Conservation (phyloP, 2,888 invertebrate genomes). For the Nymphalis c-album region DNA sequence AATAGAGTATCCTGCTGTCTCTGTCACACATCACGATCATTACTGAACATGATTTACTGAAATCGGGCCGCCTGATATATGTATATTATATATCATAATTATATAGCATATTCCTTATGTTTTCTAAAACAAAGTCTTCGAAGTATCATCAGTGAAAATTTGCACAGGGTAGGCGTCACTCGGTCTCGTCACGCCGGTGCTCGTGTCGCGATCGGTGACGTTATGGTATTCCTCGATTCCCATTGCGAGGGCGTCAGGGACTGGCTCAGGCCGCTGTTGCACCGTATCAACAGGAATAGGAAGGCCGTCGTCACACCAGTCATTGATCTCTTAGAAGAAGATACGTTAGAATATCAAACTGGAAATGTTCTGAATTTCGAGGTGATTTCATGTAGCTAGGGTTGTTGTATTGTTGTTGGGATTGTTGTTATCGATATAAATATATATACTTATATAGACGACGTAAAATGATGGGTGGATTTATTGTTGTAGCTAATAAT, state of each 20-base stretch:
- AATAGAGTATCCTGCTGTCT: no score
- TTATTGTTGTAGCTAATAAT: no score
- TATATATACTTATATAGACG: no score
- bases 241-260: constrained; percentile 90
- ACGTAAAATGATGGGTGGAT: no score
- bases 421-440: neutral
- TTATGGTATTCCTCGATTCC: constrained; percentile 92
- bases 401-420: neutral
- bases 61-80: no score
- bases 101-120: neutral
- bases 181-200: constrained; percentile 91
- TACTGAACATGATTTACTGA: no score
- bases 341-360: constrained; percentile 76
- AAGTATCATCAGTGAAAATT: constrained; percentile 68
- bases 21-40: no score
- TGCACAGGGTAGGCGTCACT: constrained; percentile 89
- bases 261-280: constrained; percentile 94
- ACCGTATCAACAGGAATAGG: constrained; percentile 86
- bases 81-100: no score
- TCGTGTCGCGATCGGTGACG: constrained; percentile 86
- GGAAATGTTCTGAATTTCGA: constrained; percentile 49
- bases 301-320: constrained; percentile 93
- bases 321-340: constrained; percentile 93
- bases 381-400: constrained; percentile 45
- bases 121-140: neutral